Conservation (phyloP, 2,113 vertebrate genomes). For the Sporophila hypoxantha region DNA sequence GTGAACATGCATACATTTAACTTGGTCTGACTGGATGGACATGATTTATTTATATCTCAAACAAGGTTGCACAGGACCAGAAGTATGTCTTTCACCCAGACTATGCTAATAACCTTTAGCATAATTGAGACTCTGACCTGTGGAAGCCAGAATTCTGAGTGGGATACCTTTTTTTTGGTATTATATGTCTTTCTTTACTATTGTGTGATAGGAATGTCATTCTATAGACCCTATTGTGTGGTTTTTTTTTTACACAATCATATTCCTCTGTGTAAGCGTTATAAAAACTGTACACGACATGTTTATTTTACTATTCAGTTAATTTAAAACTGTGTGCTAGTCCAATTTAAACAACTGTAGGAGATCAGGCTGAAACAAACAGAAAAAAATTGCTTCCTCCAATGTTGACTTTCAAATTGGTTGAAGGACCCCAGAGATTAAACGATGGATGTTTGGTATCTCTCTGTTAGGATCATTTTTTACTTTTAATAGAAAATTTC, state of each 20-base stretch:
- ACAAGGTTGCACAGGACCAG: background rate
- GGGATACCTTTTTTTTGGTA: fast-evolving
- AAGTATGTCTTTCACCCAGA: background rate
- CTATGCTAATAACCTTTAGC: background rate
- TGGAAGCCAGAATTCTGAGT: background rate
- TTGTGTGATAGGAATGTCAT: background rate
- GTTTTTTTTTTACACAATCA: background rate
- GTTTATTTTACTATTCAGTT: constrained; percentile 29
- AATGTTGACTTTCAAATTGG: constrained; percentile 66
- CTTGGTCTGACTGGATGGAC: background rate
- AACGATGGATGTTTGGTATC: constrained; percentile 37
- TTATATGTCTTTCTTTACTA: background rate
- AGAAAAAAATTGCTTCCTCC: constrained; percentile 47
- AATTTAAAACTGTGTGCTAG: constrained; percentile 36
- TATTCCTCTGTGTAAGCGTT: background rate
- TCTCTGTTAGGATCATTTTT: constrained; percentile 55
- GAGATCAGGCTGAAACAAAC: constrained; percentile 55
- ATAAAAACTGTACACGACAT: background rate
- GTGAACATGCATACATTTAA: background rate
- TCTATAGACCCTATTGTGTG: background rate
- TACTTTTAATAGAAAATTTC: constrained; percentile 71
- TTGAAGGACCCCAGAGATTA: constrained; percentile 56
- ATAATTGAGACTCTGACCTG: background rate
- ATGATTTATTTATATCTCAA: background rate
- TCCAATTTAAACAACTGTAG: constrained; percentile 56